phyloP scores from a whole-genome alignment of 2,888 invertebrate genomes.

The Acleris holmiana region DNA sequence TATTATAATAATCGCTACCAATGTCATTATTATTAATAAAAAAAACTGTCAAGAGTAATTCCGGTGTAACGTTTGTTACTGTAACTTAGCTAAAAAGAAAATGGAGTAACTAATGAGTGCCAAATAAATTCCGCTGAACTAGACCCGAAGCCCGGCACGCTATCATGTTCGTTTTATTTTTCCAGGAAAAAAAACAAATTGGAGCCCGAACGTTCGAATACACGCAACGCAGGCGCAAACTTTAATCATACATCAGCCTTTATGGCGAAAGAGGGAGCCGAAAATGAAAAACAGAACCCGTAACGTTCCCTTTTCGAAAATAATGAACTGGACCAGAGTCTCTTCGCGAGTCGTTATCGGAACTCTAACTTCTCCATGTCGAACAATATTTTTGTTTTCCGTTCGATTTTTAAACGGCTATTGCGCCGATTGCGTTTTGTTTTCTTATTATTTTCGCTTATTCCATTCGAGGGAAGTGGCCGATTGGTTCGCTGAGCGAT shows the following conservation, averaged over 20 bases:
- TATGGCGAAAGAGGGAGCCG: slow-evolving; percentile 55
- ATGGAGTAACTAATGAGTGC: slow-evolving; percentile 5
- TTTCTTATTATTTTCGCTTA: slow-evolving; percentile 41
- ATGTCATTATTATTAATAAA: no score
- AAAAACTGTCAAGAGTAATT: no score
- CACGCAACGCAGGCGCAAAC: slow-evolving; percentile 51
- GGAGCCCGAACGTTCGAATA: slow-evolving; percentile 34
- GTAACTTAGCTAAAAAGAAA: not conserved
- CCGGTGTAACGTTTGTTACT: not conserved
- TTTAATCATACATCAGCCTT: slow-evolving; percentile 68
- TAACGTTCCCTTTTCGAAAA: slow-evolving; percentile 70
- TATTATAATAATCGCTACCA: no score
- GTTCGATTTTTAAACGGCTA: slow-evolving; percentile 66
- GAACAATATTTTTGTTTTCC: slow-evolving; percentile 55
- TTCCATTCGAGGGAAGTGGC: slow-evolving; percentile 22
- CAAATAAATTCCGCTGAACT: slow-evolving; percentile 18
- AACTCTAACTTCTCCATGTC: slow-evolving; percentile 58
- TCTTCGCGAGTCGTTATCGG: slow-evolving; percentile 72
- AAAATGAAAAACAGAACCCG: slow-evolving; percentile 58
- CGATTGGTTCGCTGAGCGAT: slow-evolving; percentile 25
- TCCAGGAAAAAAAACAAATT: slow-evolving; percentile 33
- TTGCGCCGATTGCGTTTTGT: slow-evolving; percentile 56
- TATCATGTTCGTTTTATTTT: slow-evolving; percentile 4
- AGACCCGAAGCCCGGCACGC: slow-evolving; percentile 3
- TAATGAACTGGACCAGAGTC: slow-evolving; percentile 73